Evolutionary conservation across 2,113 vertebrate species (phyloP), one percentile per base, ranked within the genome.

Genomic region (Monarcha castaneiventris): DNA sequence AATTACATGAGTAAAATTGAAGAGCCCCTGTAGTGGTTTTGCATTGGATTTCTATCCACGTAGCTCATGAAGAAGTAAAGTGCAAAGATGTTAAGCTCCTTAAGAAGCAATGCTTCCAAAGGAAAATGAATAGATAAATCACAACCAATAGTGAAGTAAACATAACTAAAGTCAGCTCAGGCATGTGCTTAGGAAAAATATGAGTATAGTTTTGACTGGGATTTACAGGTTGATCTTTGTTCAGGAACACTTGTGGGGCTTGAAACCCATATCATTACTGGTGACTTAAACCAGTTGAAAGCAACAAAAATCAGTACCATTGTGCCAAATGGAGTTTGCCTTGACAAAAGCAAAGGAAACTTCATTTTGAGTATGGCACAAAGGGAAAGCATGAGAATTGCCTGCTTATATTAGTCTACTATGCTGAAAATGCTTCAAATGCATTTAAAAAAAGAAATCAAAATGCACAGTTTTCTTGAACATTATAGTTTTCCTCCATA

Each of bases 221-320:
- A 49, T 83, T 73, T 76, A 33, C 20, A 41, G 33, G 12, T 66
- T 90, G 37, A 43, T 76, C 12, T 73, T 80, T 83, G 18, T 39
- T 87, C 55, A 64, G 71, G 63, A 33, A 33, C 9, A 11, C 9
- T 20, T 46, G 17, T 11, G 69, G 49, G 63, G 9, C 19, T 68
- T 4, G 4, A 64, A 89, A 69, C 4, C 9, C 0, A 0, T n/a
- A 32, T 46, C 13, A 11, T 13, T 63, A 26, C 37, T n/a, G 7
- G 13, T 41, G 41, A 59, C 35, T 6, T 55, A 43, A 73, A 68
- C 3, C 25, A 48, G 7, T 19, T 92, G 39, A 87, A 91, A 89
- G 43, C 7, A 51, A 37, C 7, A 56, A 59, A 79, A 80, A 52
- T 41, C 41, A 66, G 23, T 22, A 62, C 15, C 1, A 0, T 32